Conservation (phyloP, 2,888 invertebrate species). For the Branchipolynoe longqiensis region DNA sequence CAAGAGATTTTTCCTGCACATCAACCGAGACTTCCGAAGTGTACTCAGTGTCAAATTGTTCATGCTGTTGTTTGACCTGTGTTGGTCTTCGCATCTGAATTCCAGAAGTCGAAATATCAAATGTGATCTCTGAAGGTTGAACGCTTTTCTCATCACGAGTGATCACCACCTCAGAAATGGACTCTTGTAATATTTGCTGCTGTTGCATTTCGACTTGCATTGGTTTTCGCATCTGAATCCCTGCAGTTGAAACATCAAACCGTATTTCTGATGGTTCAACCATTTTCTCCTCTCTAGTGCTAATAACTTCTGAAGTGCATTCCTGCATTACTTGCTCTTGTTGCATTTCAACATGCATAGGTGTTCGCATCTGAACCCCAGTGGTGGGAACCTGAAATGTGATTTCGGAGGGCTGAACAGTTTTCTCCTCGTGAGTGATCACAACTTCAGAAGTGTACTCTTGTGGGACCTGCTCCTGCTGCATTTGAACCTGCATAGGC, state of each 20-base stretch:
- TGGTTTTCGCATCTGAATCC: neutral
- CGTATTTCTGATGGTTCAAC: slow-evolving; percentile 17
- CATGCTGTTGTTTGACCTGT: slow-evolving; percentile 21
- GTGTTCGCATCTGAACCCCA: slow-evolving; percentile 24
- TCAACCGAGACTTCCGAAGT: slow-evolving; percentile 56
- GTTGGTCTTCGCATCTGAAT: slow-evolving; percentile 33
- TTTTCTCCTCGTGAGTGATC: slow-evolving; percentile 50
- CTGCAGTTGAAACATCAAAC: slow-evolving; percentile 45
- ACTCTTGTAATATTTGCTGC: slow-evolving; percentile 53
- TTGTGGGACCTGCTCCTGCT: slow-evolving; percentile 19
- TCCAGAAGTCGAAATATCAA: slow-evolving; percentile 12
- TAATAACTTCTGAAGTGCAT: slow-evolving; percentile 55
- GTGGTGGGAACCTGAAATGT: slow-evolving; percentile 11
- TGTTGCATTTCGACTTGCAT: slow-evolving; percentile 43
- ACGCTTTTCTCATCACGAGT: slow-evolving; percentile 48
- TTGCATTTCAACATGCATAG: slow-evolving; percentile 45
- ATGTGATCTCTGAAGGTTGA: slow-evolving; percentile 45
- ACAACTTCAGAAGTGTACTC: slow-evolving; percentile 58
- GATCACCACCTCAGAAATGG: slow-evolving; percentile 57
- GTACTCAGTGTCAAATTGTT: slow-evolving; percentile 25
- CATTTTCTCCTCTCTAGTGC: slow-evolving; percentile 36
- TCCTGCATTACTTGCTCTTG: slow-evolving; percentile 17
- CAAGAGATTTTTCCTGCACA: slow-evolving; percentile 34
- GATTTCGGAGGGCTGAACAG: slow-evolving; percentile 48
- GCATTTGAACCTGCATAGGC: slow-evolving; percentile 46